Conservation (phyloP, 2,797 vertebrate species). For the Eurystomus glaucurus region DNA sequence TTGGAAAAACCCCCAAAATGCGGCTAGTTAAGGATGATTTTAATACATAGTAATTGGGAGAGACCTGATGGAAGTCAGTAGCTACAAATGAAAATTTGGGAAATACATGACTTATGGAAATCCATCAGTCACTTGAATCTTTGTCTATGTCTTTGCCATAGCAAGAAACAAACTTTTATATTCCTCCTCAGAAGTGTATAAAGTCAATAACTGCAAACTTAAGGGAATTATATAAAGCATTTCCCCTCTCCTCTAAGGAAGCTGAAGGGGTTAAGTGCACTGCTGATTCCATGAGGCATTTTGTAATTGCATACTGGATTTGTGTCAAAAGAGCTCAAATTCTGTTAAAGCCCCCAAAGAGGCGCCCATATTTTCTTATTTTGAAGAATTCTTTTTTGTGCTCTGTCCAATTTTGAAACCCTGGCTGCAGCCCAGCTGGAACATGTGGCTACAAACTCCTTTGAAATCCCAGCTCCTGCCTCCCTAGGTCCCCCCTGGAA, state of each 20-base stretch:
- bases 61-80: background rate
- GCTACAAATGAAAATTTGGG: background rate
- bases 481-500: background rate
- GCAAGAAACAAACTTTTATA: background rate
- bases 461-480: background rate
- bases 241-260: background rate
- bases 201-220: background rate
- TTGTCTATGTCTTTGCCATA: background rate
- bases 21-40: background rate
- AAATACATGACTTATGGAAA: background rate
- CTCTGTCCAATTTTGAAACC: background rate
- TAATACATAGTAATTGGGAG: background rate
- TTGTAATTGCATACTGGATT: background rate
- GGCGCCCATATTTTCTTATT: background rate
- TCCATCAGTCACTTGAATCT: background rate
- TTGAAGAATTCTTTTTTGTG: background rate
- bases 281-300: background rate
- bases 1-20: background rate
- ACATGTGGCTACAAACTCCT: fast-evolving
- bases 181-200: background rate
- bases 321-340: background rate
- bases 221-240: background rate
- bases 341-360: background rate
- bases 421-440: slow-evolving; percentile 24
- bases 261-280: background rate